Percentiles rank a stretch among this genome's conserved stretches.
These are phyloP conservation scores for Lepisosteus osseus DNA, from an alignment of 2,113 vertebrate species.

Conservation along the genomic window DNA sequence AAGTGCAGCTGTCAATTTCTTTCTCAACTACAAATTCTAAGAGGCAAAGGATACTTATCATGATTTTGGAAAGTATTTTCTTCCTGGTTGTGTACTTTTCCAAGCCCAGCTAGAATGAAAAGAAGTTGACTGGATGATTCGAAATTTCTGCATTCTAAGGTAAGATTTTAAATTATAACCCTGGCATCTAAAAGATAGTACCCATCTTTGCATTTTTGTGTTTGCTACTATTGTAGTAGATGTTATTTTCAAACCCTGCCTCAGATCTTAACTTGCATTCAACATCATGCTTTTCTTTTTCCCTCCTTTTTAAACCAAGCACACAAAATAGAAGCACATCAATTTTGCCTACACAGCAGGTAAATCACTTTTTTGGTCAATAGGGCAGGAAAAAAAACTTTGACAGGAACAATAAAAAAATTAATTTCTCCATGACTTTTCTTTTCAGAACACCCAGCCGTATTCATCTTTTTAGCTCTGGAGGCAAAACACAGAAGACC, in stretches of 20 bases:
- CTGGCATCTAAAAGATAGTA: constrained; percentile 37
- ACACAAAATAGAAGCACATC: neutral
- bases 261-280: neutral
- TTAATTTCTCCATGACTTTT: constrained; percentile 63
- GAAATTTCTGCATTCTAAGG: constrained; percentile 49
- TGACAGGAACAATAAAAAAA: constrained; percentile 32
- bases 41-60: too few relatives aligned
- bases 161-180: constrained; percentile 42
- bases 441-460: constrained; percentile 77
- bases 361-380: neutral
- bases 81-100: constrained; percentile 46
- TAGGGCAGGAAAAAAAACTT: neutral
- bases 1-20: too few relatives aligned
- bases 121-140: constrained; percentile 46
- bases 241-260: neutral
- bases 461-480: constrained; percentile 76
- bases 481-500: constrained; percentile 69
- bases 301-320: neutral
- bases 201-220: constrained; percentile 35
- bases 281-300: neutral
- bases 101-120: constrained; percentile 46
- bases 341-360: neutral
- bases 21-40: too few relatives aligned
- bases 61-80: constrained; percentile 36
- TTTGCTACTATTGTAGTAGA: neutral